phyloP scores from a whole-genome alignment of 2,888 invertebrate genomes.

The Cephus rjabovi region DNA sequence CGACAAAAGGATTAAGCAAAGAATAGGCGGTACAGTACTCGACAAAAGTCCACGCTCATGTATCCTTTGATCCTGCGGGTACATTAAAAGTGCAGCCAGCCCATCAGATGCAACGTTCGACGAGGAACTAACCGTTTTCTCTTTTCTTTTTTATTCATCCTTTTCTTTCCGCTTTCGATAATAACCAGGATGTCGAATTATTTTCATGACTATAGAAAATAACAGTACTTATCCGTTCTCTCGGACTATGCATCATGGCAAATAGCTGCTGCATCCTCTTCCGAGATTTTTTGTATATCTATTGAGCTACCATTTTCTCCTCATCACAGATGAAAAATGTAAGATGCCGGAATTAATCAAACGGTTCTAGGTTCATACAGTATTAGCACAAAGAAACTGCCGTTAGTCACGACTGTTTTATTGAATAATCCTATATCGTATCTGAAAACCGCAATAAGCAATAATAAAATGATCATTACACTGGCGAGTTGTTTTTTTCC shows the following conservation, averaged over 20 bases:
- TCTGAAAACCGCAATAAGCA: neutral
- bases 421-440: neutral
- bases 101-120: neutral
- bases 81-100: constrained; percentile 1
- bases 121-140: neutral
- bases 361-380: neutral
- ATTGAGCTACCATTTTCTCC: neutral
- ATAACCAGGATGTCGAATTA: neutral
- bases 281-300: neutral
- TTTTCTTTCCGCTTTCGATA: neutral
- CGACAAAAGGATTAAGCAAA: neutral
- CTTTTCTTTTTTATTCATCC: neutral
- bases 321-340: neutral
- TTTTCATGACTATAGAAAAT: neutral
- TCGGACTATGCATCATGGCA: neutral
- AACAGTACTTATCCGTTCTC: neutral
- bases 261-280: neutral
- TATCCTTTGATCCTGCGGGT: constrained; percentile 1
- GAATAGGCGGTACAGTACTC: neutral
- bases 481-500: neutral
- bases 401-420: neutral
- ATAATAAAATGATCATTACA: neutral
- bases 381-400: neutral
- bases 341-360: neutral
- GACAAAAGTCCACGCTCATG: neutral